Base-by-base conservation (phyloP, 2,888 invertebrate species). In the Brachypterus glaber region DNA sequence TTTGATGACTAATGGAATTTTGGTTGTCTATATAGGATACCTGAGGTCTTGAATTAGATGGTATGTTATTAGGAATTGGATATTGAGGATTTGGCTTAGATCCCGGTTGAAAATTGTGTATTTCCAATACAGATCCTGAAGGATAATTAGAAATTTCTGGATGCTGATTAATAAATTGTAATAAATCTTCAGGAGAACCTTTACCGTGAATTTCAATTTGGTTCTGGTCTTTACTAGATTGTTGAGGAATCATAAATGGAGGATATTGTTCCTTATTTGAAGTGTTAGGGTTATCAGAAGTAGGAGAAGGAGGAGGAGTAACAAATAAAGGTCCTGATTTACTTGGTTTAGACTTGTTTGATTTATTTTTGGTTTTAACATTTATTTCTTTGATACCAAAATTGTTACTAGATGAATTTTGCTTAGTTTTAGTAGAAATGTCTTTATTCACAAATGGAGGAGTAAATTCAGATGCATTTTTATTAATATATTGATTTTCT, bases 121-220 rank as follows among this genome's bases (percentile, higher is more conserved):
- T 58, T 53, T 66, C 65, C 7, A 66, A 45, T 21, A 66, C 60
- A 4, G 65, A 62, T 15, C 65, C 66, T 4, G 62, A 54, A 11
- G 66, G 66, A 47, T 64, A 63, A 45, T 63, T 61, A 30, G 58
- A 50, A 25, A 66, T 49, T 50, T 64, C 64, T 4, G 66, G 64
- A 49, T 66, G 64, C 41, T 64, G 62, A 40, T 65, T 57, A 24
- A 66, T 59, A 26, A 66, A 57, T 36, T 65, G 62, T 4, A 66
- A 41, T 2, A 66, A 40, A 42, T 66, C 64, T 9, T 63, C 60
- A 7, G 62, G 58, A 41, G 55, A 53, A 17, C 57, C 57, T 31
- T 61, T 55, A 9, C 54, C 57, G 31, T 59, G 58, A 35, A 60
- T 52, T 30, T 57, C 50, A 17, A 57, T 45, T 34, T 49, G 49